These are phyloP conservation scores for Mythimna ferrago DNA, from an alignment of 2,888 invertebrate genomes.

Conservation along the genomic window DNA sequence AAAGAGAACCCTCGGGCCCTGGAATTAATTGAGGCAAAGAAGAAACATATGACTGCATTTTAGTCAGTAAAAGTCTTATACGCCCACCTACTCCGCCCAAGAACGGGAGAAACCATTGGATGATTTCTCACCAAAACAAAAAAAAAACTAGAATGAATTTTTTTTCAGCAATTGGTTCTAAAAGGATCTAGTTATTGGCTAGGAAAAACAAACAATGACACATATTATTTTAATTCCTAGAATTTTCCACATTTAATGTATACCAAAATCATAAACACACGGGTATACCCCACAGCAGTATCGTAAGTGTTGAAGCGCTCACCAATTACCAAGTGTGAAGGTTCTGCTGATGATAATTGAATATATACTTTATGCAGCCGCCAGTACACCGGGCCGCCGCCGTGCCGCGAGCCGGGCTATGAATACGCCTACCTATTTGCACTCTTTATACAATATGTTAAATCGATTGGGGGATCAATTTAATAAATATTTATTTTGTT, in stretches of 20 bases:
- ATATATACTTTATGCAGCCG: slow-evolving; percentile 81
- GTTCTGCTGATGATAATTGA: slow-evolving; percentile 82
- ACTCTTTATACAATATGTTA: slow-evolving; percentile 48
- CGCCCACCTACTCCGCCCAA: too few species aligned
- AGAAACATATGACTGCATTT: too few species aligned
- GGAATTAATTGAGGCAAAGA: too few species aligned
- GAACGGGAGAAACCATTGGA: too few species aligned
- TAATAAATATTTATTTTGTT: slow-evolving; percentile 37
- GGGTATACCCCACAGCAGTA: slow-evolving; percentile 55
- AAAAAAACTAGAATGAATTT: too few species aligned
- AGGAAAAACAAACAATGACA: too few species aligned
- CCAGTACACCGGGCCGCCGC: slow-evolving; percentile 12
- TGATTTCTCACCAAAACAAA: too few species aligned
- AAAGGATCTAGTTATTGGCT: too few species aligned
- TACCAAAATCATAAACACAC: slow-evolving; percentile 40
- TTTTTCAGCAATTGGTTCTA: too few species aligned
- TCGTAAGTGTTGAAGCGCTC: slow-evolving; percentile 78
- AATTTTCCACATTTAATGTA: too few species aligned
- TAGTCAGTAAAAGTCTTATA: too few species aligned
- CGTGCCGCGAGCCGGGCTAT: slow-evolving; percentile 12
- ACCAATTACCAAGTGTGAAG: slow-evolving; percentile 86
- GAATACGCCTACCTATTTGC: slow-evolving; percentile 57
- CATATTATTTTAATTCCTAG: not conserved
- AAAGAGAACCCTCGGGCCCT: too few species aligned
- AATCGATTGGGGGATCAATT: slow-evolving; percentile 48